Conservation (phyloP, 2,888 invertebrate species). For the Escarpia spicata region DNA sequence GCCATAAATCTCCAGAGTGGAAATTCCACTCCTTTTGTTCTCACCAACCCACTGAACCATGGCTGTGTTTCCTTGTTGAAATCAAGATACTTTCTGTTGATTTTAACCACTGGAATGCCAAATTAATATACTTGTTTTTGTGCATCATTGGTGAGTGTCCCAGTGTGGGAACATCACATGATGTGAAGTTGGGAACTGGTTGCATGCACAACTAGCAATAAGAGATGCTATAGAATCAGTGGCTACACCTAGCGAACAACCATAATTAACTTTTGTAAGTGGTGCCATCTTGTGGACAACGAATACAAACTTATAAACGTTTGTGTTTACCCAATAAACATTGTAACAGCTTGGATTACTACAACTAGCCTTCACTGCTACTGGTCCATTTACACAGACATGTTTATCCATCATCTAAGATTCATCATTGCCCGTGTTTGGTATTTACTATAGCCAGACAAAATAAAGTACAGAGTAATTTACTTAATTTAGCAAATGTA, state of each 20-base stretch:
- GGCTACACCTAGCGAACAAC: neutral
- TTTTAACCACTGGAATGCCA: neutral
- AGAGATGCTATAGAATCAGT: neutral
- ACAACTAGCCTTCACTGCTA: no score
- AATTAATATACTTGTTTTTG: neutral
- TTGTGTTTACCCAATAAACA: no score
- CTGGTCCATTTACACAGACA: no score
- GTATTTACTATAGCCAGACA: no score
- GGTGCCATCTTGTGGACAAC: constrained; percentile 1
- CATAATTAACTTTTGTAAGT: neutral
- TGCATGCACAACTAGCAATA: neutral
- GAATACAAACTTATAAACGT: neutral
- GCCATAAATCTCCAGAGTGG: neutral
- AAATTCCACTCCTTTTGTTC: constrained; percentile 5
- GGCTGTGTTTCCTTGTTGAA: neutral
- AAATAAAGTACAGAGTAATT: no score
- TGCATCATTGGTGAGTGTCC: neutral
- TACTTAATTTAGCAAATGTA: no score
- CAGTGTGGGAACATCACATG: neutral
- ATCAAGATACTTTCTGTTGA: neutral
- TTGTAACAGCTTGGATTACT: neutral
- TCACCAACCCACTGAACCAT: neutral
- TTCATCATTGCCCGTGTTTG: no score
- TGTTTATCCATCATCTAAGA: no score
- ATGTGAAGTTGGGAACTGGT: neutral